These are phyloP conservation scores for Ptilorrhoa leucosticta DNA, from an alignment of 2,113 vertebrate species.

Conservation along the genomic window DNA sequence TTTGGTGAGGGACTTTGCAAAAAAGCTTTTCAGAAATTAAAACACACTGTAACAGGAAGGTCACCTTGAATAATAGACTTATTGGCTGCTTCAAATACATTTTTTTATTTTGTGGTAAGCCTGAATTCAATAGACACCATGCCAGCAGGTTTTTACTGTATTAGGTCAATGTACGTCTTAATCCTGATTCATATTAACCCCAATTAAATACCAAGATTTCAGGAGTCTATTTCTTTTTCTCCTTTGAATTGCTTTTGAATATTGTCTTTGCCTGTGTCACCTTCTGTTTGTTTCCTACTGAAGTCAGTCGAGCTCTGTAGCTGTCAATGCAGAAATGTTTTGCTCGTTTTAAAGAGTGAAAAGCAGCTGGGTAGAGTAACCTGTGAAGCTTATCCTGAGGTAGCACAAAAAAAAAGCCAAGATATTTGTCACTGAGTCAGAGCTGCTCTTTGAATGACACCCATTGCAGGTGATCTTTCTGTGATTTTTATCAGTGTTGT, in stretches of 20 bases:
- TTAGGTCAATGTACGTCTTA: neutral
- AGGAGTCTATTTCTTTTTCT: neutral
- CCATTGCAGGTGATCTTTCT: neutral
- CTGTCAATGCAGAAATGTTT: neutral
- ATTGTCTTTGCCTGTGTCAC: neutral
- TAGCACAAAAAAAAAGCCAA: neutral
- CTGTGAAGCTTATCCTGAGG: neutral
- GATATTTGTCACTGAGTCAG: neutral
- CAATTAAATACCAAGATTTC: neutral
- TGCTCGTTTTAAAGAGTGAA: neutral
- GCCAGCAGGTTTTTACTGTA: neutral
- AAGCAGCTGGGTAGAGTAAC: neutral
- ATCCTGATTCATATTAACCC: neutral
- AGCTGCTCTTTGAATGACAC: neutral
- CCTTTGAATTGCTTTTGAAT: neutral
- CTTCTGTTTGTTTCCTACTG: neutral
- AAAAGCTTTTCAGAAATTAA: conserved; percentile 43
- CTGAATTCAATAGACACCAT: neutral
- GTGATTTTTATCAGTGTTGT: neutral
- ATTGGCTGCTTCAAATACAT: neutral
- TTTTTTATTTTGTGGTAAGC: neutral
- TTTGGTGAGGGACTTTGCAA: neutral
- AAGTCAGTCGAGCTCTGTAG: neutral
- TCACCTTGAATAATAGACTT: neutral
- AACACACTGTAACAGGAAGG: neutral